Evolutionary conservation across 2,113 vertebrate species (phyloP).

Genomic region (Loxodonta africana): DNA sequence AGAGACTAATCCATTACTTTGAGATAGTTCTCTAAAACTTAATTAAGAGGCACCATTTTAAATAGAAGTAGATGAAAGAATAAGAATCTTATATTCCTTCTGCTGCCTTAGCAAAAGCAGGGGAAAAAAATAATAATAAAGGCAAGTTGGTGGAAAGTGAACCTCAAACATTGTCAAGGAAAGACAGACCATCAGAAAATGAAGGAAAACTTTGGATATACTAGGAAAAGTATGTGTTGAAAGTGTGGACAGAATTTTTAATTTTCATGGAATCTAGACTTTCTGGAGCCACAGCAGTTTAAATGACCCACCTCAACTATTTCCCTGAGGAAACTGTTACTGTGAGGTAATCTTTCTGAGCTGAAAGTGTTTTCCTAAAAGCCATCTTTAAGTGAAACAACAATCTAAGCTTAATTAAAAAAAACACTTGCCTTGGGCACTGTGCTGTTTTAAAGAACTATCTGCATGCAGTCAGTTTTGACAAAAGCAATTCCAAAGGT

Average conservation of each 20-base stretch:
- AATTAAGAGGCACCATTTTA: constrained; percentile 18
- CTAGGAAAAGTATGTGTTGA: background rate
- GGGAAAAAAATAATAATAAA: background rate
- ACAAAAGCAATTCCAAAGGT: too few species aligned
- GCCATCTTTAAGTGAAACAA: background rate
- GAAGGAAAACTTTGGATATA: background rate
- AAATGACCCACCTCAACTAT: background rate
- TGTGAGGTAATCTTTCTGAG: background rate
- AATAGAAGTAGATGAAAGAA: background rate
- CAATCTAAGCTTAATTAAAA: background rate
- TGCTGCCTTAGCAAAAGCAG: background rate
- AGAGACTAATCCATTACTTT: background rate
- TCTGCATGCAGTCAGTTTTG: background rate
- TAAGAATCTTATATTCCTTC: background rate
- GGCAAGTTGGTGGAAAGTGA: background rate
- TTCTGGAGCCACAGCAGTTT: background rate
- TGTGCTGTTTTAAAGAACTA: background rate
- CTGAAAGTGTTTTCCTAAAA: background rate
- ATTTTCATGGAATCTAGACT: background rate
- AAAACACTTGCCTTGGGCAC: background rate
- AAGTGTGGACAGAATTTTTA: background rate
- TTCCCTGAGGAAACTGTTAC: background rate
- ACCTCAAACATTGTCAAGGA: background rate
- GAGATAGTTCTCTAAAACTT: background rate
- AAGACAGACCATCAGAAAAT: background rate